phyloP scores from a whole-genome alignment of 2,113 vertebrate genomes.

The Varanus salvator region DNA sequence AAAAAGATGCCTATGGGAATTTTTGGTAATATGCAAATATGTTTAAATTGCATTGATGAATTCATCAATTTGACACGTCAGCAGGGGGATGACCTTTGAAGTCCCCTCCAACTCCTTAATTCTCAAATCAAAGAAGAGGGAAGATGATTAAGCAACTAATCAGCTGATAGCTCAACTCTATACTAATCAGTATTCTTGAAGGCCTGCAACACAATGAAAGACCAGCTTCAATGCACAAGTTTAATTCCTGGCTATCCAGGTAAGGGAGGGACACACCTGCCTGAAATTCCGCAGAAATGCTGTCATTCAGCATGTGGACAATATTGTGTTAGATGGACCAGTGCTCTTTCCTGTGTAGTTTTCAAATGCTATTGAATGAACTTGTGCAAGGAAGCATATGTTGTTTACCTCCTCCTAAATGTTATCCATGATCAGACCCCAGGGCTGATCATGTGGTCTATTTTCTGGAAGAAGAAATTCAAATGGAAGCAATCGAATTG shows the following conservation, averaged over 20 bases:
- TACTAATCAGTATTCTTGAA: not conserved
- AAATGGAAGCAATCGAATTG: not conserved
- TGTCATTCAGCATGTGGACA: not conserved
- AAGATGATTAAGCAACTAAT: not conserved
- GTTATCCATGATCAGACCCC: accelerated
- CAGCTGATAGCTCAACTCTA: not conserved
- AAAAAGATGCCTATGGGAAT: not conserved
- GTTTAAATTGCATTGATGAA: not conserved
- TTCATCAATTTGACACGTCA: not conserved
- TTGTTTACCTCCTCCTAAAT: not conserved
- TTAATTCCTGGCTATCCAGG: not conserved
- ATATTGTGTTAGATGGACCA: not conserved
- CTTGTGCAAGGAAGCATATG: not conserved
- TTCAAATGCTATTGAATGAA: not conserved
- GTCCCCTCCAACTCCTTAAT: not conserved
- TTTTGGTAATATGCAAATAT: not conserved
- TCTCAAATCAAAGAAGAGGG: not conserved
- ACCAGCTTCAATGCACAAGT: not conserved
- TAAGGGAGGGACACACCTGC: not conserved
- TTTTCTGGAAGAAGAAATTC: not conserved
- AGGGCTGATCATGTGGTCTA: accelerated
- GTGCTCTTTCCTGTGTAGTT: not conserved
- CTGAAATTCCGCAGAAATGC: not conserved
- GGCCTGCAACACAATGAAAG: not conserved
- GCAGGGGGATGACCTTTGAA: not conserved